Conservation (phyloP, 2,888 invertebrate species). For the Tachina lurida region DNA sequence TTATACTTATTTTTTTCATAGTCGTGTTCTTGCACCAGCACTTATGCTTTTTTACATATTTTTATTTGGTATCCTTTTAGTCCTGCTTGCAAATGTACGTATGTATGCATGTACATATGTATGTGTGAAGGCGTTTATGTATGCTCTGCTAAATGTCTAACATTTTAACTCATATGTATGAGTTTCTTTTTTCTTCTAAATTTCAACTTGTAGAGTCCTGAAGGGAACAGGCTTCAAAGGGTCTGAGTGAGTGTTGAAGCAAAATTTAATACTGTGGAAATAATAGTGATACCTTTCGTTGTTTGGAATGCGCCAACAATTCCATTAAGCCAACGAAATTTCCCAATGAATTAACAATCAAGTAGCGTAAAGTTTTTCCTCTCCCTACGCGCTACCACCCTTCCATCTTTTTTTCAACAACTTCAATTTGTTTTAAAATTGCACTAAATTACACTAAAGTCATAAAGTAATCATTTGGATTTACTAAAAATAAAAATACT, state of each 20-base stretch:
- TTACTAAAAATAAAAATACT: not conserved
- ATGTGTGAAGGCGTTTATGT: slow-evolving; percentile 63
- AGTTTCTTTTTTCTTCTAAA: slow-evolving; percentile 19
- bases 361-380: slow-evolving; percentile 52
- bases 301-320: slow-evolving; percentile 48
- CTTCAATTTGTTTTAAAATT: not conserved
- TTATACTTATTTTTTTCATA: not conserved
- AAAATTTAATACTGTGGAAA: slow-evolving; percentile 50
- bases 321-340: slow-evolving; percentile 48
- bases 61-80: slow-evolving; percentile 18
- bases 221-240: not conserved
- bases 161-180: slow-evolving; percentile 12
- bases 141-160: slow-evolving; percentile 62
- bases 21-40: slow-evolving; percentile 43
- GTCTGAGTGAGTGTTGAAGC: not conserved
- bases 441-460: not conserved
- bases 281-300: slow-evolving; percentile 54
- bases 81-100: slow-evolving; percentile 5
- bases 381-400: not conserved
- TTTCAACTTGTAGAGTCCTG: slow-evolving; percentile 14
- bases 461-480: not conserved
- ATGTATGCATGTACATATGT: not conserved
- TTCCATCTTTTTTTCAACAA: not conserved
- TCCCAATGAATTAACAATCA: slow-evolving; percentile 63
- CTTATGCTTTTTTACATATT: slow-evolving; percentile 30